Evolutionary conservation across 1,140 invertebrate genomes (phyloP), one percentile per base, ranked within the genome.

Genomic region (Microplitis mediator): DNA sequence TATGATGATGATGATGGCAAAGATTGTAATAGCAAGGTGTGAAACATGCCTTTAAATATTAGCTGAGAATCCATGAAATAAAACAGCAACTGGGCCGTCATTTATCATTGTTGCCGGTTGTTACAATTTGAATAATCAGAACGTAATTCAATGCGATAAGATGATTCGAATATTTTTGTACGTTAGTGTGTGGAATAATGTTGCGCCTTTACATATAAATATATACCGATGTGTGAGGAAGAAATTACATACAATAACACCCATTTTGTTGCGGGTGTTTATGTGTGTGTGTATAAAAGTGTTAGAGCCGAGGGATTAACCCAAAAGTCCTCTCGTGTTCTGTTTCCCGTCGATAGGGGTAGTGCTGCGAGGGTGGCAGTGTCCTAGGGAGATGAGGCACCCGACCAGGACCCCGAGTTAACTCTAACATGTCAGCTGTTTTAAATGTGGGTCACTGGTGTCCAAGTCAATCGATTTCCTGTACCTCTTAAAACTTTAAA

Each of bases 401-500:
- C 23, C 23, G 23, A 23, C 23, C 39, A 45, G 34, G 60, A 35
- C 4, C 64, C 8, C 5, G 45, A 31, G 39, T n/a, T 13, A 4
- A 23, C 39, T 14, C 14, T 13, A 64, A 4, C 35, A 45, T 62
- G 14, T 66, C 64, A 66, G 64, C 64, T 66, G 64, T 54, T 66
- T 66, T 66, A 54, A 66, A 66, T 66, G 16, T 66, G 45, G 64
- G 64, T 66, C 31, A 66, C 45, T 52, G 23, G 16, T 11, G n/a
- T 31, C 11, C 31, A 23, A 54, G 60, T 14, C 50, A 52, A 66
- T 66, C 50, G 64, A 66, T 66, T 66, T 54, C 32, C 35, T 11
- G 5, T 66, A 23, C 13, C 31, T 54, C 32, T 66, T 31, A 54
- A 66, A 66, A 50, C 11, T 23, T 65, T 5, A 36, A 36, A 35